Conservation (phyloP, 92 coral and sea anemone species). For the Umimayanthus chanpuru region DNA sequence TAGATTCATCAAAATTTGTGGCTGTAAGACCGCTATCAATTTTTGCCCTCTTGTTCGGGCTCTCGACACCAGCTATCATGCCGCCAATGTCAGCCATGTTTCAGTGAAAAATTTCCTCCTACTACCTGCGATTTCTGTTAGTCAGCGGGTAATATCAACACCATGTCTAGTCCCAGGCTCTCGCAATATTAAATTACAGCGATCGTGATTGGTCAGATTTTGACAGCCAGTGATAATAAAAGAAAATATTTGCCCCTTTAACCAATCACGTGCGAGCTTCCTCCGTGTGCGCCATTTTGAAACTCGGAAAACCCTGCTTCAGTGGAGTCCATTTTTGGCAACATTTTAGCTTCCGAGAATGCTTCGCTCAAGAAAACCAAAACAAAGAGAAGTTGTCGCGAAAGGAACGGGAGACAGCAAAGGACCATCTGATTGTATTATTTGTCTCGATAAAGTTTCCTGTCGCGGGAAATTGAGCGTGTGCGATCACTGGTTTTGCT, state of each 20-base stretch:
- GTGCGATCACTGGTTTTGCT: constrained; percentile 99
- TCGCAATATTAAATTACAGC: constrained; percentile 26
- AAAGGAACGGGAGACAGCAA: constrained; percentile 45
- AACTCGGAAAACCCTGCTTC: constrained; percentile 16
- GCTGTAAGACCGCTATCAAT: constrained; percentile 96
- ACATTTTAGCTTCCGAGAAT: constrained; percentile 11
- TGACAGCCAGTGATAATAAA: constrained; percentile 51
- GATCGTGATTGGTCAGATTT: constrained; percentile 69
- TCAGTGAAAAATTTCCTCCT: constrained; percentile 80
- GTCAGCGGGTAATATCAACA: constrained; percentile 97
- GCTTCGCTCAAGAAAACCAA: constrained; percentile 58
- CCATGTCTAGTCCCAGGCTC: constrained; percentile 88
- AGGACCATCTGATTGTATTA: constrained; percentile 70
- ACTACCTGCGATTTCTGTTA: constrained; percentile 73
- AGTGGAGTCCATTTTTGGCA: constrained; percentile 29
- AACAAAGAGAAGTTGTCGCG: constrained; percentile 30
- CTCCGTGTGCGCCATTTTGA: constrained; percentile 67
- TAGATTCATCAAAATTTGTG: constrained; percentile 98
- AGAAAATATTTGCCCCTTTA: constrained; percentile 34
- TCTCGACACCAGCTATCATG: constrained; percentile 96
- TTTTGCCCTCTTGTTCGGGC: constrained; percentile 99
- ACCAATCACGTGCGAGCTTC: constrained; percentile 74
- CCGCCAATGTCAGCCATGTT: constrained; percentile 94
- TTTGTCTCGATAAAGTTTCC: constrained; percentile 89
- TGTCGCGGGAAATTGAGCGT: constrained; percentile 93